Conservation (phyloP, 2,113 vertebrate species). For the Varanus komodoensis region DNA sequence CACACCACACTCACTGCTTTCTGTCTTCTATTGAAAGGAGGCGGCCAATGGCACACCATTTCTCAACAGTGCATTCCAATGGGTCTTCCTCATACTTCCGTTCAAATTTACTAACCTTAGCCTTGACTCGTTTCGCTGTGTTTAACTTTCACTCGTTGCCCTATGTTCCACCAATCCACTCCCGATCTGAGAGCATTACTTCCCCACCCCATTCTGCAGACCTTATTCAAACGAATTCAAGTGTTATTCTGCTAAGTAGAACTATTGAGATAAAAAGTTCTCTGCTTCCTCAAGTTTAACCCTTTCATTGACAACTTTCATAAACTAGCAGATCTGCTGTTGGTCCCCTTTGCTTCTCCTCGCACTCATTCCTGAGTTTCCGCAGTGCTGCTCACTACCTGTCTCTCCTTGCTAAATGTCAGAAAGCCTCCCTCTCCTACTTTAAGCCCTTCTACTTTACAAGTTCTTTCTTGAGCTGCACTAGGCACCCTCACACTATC, state of each 20-base stretch:
- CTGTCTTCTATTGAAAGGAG: not conserved
- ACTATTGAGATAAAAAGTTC: not conserved
- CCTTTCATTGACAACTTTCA: not conserved
- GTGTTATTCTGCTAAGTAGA: not conserved
- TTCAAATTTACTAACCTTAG: not conserved
- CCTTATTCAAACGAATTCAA: not conserved
- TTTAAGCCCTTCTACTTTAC: not conserved
- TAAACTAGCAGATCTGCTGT: not conserved
- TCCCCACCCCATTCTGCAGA: not conserved
- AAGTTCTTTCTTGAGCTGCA: not conserved
- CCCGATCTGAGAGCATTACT: not conserved
- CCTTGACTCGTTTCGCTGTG: not conserved
- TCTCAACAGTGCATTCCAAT: not conserved
- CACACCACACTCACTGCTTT: not conserved
- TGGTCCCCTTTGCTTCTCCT: not conserved
- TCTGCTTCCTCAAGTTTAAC: not conserved
- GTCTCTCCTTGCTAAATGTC: not conserved
- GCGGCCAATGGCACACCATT: not conserved
- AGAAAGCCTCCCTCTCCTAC: not conserved
- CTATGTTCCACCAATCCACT: not conserved
- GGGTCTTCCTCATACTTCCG: not conserved
- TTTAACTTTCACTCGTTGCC: not conserved
- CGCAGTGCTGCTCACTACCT: not conserved
- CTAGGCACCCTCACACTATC: not conserved
- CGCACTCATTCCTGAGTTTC: not conserved